Conservation (phyloP, 1,140 invertebrate genomes). For the Macrotrachela quadricornifera region DNA sequence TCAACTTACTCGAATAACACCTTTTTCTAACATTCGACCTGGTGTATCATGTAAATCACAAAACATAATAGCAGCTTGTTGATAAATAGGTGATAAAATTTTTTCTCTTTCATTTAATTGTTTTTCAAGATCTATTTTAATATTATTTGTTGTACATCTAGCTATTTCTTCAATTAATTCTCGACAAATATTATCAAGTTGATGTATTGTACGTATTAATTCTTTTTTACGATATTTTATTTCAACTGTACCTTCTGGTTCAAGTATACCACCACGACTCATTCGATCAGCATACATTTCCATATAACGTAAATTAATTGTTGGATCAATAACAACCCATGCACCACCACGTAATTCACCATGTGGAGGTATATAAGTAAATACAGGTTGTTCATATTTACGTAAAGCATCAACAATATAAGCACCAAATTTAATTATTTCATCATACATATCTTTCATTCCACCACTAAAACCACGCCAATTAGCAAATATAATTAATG, state of each 20-base stretch:
- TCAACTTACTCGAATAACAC: constrained; percentile 42
- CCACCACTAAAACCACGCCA: constrained; percentile 98
- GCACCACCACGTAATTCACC: constrained; percentile 86
- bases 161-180: constrained; percentile 10
- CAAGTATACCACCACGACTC: constrained; percentile 68
- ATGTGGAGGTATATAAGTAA: constrained; percentile 88
- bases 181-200: constrained; percentile 29
- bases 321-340: constrained; percentile 92
- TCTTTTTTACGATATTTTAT: constrained; percentile 86
- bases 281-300: constrained; percentile 93
- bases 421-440: constrained; percentile 92
- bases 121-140: constrained; percentile 39
- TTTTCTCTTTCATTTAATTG: constrained; percentile 52
- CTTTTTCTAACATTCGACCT: constrained; percentile 82
- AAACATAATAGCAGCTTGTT: constrained; percentile 74
- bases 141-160: too few species aligned
- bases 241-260: constrained; percentile 88
- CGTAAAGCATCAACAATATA: constrained; percentile 85
- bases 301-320: constrained; percentile 80
- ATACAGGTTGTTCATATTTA: constrained; percentile 65
- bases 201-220: constrained; percentile 33
- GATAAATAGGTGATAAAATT: constrained; percentile 57
- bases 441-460: constrained; percentile 99
- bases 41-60: constrained; percentile 94
- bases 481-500: constrained; percentile 94